A percentile compares a stretch with the other conserved stretches of the same genome.
Evolutionary conservation across 2,888 invertebrate species (phyloP).

Genomic region (Lochmaea crataegi): DNA sequence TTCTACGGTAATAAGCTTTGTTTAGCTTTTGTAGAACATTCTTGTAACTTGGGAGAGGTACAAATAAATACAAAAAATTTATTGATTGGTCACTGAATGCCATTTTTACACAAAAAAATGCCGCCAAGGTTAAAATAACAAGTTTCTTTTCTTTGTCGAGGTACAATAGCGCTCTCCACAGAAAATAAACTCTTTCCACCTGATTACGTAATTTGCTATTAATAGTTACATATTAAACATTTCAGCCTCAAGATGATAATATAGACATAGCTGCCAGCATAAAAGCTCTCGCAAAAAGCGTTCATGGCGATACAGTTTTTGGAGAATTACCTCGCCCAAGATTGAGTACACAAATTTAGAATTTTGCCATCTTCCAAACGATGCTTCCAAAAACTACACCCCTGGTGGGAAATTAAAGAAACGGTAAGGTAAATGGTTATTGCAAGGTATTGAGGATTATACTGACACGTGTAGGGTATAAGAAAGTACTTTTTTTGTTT

Average conservation of each 20-base stretch:
- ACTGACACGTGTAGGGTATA: constrained; percentile 9
- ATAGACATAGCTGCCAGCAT: constrained; percentile 89
- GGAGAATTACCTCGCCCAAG: constrained; percentile 89
- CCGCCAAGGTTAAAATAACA: too few species aligned
- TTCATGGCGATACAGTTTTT: constrained; percentile 88
- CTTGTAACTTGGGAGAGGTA: too few species aligned
- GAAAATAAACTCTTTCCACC: too few species aligned
- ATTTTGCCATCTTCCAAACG: constrained; percentile 28
- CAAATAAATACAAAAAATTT: too few species aligned
- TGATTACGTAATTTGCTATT: too few species aligned
- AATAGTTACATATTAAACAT: constrained; percentile 13
- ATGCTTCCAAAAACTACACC: constrained; percentile 15
- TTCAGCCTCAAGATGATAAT: constrained; percentile 45
- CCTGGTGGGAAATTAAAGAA: not conserved
- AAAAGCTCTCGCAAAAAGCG: constrained; percentile 90
- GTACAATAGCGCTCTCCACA: too few species aligned
- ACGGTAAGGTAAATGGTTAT: constrained; percentile 15
- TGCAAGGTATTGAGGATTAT: constrained; percentile 1
- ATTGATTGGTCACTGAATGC: too few species aligned
- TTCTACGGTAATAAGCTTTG: too few species aligned
- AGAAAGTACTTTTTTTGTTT: constrained; percentile 8
- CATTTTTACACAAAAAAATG: too few species aligned
- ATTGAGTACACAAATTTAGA: constrained; percentile 85
- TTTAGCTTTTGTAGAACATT: too few species aligned
- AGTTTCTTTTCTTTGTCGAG: too few species aligned